These are phyloP conservation scores for Eulimnadia texana DNA, from an alignment of 1,140 invertebrate species.

Conservation along the genomic window DNA sequence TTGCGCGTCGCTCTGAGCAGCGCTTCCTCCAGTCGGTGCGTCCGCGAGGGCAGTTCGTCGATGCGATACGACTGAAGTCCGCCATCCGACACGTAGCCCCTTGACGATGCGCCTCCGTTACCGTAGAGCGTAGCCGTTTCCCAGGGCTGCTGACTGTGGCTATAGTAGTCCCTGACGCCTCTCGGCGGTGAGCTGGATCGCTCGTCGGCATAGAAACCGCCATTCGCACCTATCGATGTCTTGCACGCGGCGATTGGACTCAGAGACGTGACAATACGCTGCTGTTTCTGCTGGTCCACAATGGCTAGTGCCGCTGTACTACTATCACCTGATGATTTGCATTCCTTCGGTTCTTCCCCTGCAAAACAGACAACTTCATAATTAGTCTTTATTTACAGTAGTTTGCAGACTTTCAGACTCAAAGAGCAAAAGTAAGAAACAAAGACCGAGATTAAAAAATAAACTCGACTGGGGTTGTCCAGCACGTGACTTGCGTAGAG, in stretches of 20 bases:
- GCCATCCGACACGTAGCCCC: background rate
- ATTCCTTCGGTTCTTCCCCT: conserved; percentile 26
- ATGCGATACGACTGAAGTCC: background rate
- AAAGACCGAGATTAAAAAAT: background rate
- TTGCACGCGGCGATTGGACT: background rate
- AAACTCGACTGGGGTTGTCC: too few species aligned
- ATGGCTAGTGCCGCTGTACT: conserved; percentile 12
- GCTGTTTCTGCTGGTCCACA: conserved; percentile 1
- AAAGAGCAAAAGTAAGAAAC: too few species aligned
- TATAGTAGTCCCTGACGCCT: background rate
- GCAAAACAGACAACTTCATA: conserved; percentile 12
- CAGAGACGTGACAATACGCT: conserved; percentile 2
- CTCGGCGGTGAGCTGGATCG: background rate
- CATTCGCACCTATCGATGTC: background rate
- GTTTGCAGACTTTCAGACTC: too few species aligned
- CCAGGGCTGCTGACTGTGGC: background rate
- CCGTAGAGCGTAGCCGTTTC: conserved; percentile 1
- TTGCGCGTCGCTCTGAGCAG: conserved; percentile 7
- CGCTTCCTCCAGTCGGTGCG: conserved; percentile 5
- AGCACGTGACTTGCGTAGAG: too few species aligned
- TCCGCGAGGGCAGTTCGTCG: conserved; percentile 7
- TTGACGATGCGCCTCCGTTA: background rate
- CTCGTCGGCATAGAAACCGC: background rate
- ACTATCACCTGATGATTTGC: conserved; percentile 18
- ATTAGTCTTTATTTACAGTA: background rate